phyloP scores from a whole-genome alignment of 2,797 vertebrate genomes.

The Cyclura pinguis region DNA sequence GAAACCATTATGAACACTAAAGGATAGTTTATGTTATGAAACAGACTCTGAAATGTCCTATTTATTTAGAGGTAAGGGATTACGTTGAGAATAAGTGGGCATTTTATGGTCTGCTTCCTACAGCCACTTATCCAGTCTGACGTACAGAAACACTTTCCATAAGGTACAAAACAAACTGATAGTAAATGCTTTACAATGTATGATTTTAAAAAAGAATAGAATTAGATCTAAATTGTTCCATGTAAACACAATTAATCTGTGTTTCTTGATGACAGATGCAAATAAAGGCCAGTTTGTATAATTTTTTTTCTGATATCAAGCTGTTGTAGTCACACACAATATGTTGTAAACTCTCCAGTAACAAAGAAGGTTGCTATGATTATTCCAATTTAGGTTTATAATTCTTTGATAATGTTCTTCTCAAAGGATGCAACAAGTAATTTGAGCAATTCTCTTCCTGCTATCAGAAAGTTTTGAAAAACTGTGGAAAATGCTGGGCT shows the following conservation, averaged over 20 bases:
- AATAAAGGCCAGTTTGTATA: neutral
- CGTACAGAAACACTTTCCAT: neutral
- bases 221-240: neutral
- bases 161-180: neutral
- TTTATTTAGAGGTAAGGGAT: neutral
- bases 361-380: neutral
- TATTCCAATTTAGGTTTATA: too few relatives aligned
- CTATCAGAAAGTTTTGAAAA: too few relatives aligned
- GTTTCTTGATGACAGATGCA: neutral
- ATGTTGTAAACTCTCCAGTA: neutral
- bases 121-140: neutral
- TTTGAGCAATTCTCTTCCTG: too few relatives aligned
- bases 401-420: too few relatives aligned
- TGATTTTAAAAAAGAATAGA: neutral
- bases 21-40: neutral
- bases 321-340: neutral
- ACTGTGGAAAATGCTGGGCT: too few relatives aligned
- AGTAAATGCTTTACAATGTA: neutral
- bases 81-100: neutral
- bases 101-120: neutral
- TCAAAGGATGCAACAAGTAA: too few relatives aligned
- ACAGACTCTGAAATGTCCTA: neutral
- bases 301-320: neutral
- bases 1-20: neutral
- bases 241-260: neutral